These are phyloP conservation scores for Cyprinodon diabolis DNA, from an alignment of 2,797 vertebrate species.

Conservation along the genomic window DNA sequence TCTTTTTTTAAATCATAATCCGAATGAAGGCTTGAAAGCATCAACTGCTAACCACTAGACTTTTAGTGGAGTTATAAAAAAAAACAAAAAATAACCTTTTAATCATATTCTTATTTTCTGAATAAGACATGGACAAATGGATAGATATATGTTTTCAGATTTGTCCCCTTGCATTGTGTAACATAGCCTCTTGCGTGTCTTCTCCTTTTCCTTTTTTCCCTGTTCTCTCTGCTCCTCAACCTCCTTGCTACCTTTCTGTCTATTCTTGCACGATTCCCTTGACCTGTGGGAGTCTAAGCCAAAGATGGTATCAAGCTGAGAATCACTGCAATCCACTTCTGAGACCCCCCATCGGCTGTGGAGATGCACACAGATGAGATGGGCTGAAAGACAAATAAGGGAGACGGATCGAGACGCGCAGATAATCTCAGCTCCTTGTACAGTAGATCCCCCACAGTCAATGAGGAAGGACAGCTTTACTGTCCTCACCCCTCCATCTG, in stretches of 20 bases:
- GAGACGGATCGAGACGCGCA: slow-evolving; percentile 25
- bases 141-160: too few species aligned
- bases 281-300: slow-evolving; percentile 14
- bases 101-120: too few species aligned
- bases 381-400: slow-evolving; percentile 38
- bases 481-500: background rate
- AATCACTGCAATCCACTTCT: slow-evolving; percentile 29
- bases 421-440: slow-evolving; percentile 61
- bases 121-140: too few species aligned
- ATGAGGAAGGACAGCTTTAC: slow-evolving; percentile 31
- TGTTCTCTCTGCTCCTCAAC: background rate
- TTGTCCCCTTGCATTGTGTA: too few species aligned
- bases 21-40: too few species aligned
- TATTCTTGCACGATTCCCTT: background rate
- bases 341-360: slow-evolving; percentile 12
- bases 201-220: background rate
- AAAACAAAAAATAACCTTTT: too few species aligned
- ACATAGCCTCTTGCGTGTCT: too few species aligned
- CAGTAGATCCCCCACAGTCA: slow-evolving; percentile 68
- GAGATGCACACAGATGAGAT: slow-evolving; percentile 8
- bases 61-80: too few species aligned
- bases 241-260: background rate
- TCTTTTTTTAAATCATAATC: too few species aligned
- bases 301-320: slow-evolving; percentile 30
- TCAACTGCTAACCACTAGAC: too few species aligned